Conservation (phyloP, 2,888 invertebrate genomes). For the Rhagium mordax region DNA sequence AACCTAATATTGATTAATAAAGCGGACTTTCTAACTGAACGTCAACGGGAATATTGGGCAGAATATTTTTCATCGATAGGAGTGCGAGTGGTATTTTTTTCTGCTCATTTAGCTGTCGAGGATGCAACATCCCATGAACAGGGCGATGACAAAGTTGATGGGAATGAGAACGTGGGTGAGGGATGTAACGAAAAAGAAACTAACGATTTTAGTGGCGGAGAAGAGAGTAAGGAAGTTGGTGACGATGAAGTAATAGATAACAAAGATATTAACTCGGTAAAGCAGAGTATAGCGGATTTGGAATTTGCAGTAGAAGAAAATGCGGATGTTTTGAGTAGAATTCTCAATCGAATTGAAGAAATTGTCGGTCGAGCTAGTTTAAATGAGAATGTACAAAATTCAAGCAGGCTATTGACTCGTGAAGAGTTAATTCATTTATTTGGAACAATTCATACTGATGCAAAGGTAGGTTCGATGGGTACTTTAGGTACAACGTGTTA, state of each 20-base stretch:
- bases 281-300: conserved; percentile 72
- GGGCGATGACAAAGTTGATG: conserved; percentile 26
- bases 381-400: conserved; percentile 68
- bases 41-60: conserved; percentile 89
- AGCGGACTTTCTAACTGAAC: conserved; percentile 89
- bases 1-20: conserved; percentile 95
- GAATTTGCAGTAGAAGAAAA: conserved; percentile 73
- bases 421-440: conserved; percentile 82
- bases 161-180: neutral
- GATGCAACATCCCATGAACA: conserved; percentile 47
- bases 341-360: conserved; percentile 72
- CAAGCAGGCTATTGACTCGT: conserved; percentile 76
- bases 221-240: neutral
- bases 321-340: conserved; percentile 73
- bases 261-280: conserved; percentile 61
- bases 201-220: conserved; percentile 24
- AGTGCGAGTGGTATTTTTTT: conserved; percentile 90
- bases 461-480: conserved; percentile 62
- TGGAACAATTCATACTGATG: conserved; percentile 73
- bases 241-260: conserved; percentile 36
- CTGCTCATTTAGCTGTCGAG: conserved; percentile 80
- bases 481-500: conserved; percentile 21
- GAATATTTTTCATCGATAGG: conserved; percentile 83
- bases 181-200: conserved; percentile 32
- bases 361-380: conserved; percentile 55